These are phyloP conservation scores for Crambe crambe DNA, from an alignment of 37 sponge, comb jelly and placozoan genomes.

Conservation along the genomic window DNA sequence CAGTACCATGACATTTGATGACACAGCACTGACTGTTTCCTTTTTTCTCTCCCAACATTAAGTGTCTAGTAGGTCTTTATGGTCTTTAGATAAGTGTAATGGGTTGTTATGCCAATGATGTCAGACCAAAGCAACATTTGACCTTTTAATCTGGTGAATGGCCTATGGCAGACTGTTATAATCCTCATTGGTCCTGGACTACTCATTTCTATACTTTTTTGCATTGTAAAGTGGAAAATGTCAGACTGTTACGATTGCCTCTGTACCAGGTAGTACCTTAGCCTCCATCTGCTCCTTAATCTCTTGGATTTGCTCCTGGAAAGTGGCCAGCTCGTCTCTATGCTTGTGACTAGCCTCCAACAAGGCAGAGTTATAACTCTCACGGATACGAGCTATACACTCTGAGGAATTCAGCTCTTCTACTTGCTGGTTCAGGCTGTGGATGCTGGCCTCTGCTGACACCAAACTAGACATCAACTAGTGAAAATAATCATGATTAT, in stretches of 20 bases:
- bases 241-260: neutral
- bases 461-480: slow-evolving; percentile 16
- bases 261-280: neutral
- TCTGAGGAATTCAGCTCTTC: slow-evolving; percentile 20
- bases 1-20: too few species aligned
- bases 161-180: too few species aligned
- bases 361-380: slow-evolving; percentile 29
- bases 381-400: slow-evolving; percentile 9
- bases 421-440: slow-evolving; percentile 31
- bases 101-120: too few species aligned
- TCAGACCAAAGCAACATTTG: too few species aligned
- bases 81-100: too few species aligned
- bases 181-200: too few species aligned
- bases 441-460: slow-evolving; percentile 13
- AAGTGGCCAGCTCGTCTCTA: neutral
- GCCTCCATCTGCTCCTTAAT: slow-evolving; percentile 3
- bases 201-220: neutral
- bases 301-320: neutral
- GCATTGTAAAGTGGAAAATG: neutral
- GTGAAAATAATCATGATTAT: neutral
- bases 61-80: too few species aligned
- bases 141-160: too few species aligned
- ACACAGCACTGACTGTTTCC: too few species aligned
- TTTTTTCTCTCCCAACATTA: too few species aligned
- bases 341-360: slow-evolving; percentile 9